Percentiles rank a stretch among this genome's conserved stretches.
These are phyloP conservation scores for Podiceps cristatus DNA, from an alignment of 2,113 vertebrate genomes.

Conservation along the genomic window DNA sequence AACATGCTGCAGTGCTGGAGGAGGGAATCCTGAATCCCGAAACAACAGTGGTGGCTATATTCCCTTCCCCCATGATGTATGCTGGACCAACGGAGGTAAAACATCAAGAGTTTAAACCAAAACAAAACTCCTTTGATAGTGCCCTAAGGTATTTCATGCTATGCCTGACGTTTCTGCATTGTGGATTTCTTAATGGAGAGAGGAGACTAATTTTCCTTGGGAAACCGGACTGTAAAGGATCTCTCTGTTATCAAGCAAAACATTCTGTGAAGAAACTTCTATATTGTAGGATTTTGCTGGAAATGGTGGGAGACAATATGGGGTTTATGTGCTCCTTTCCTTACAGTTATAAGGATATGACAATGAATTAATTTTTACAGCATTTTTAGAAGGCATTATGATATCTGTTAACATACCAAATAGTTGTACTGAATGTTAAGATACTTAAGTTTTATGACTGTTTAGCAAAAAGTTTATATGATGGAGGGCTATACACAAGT, in stretches of 20 bases:
- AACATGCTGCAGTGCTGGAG: slow-evolving; percentile 94
- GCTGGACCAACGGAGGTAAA: slow-evolving; percentile 97
- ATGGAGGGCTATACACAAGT: background rate
- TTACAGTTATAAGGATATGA: background rate
- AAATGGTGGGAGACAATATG: background rate
- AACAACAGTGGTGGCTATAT: slow-evolving; percentile 94
- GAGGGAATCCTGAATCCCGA: slow-evolving; percentile 90
- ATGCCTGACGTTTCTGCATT: background rate
- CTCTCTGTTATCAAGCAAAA: background rate
- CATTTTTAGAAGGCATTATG: background rate
- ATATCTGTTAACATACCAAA: background rate
- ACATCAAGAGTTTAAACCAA: background rate
- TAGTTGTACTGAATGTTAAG: background rate
- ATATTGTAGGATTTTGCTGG: background rate
- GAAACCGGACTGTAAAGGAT: background rate
- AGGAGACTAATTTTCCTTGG: background rate
- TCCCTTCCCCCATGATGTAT: slow-evolving; percentile 99
- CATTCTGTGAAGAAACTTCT: background rate
- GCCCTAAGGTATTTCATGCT: background rate
- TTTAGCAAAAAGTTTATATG: background rate
- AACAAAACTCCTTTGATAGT: background rate
- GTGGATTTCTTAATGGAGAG: background rate
- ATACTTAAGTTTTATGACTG: background rate
- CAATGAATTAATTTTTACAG: background rate
- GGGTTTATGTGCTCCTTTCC: background rate